Evolutionary conservation across 2,797 vertebrate genomes (phyloP), one percentile per base, ranked within the genome.

Genomic region (Sparus aurata): DNA sequence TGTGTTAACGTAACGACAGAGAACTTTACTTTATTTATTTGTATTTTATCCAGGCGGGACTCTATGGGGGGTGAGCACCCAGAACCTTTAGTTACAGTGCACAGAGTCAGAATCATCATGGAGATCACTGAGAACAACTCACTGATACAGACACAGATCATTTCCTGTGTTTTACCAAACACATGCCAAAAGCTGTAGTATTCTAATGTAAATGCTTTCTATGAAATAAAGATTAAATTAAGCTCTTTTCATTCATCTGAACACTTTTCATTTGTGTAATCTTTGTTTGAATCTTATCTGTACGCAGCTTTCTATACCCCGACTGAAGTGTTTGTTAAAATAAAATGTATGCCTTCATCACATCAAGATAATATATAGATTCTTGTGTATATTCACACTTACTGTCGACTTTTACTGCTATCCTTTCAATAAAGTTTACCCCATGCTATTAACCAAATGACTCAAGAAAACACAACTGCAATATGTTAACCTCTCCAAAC

Each of bases 141-240:
- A 43, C n/a, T 47, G 59, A 69, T 54, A 34, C 22, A 78, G 65
- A 67, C 22, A 23, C 30, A 72, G 5, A 66, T 1, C 2, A 0
- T 58, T 66, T 52, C n/a, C 60, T 75, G 87, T 82, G 20, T 85
- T 85, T 87, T 73, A 70, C 46, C 45, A 63, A 83, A 65, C 10
- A 41, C 66, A 62, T 57, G 34, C 62, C 77, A 79, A 70, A 78
- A 84, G 78, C 74, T 87, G 70, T 74, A 83, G 78, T 73, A 75
- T 84, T 87, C 84, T 53, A 60, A 45, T 76, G 76, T 85, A 65
- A 80, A 82, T 87, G 82, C 83, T 92, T 92, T 90, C 23, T 72
- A 85, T 79, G 55, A 58, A 72, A 68, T 50, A 43, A 62, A 10
- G 5, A 68, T 73, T 69, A 34, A 69, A 60, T 73, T 57, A 46